phyloP scores from a whole-genome alignment of 2,113 vertebrate species.

The Dicaeum eximium region DNA sequence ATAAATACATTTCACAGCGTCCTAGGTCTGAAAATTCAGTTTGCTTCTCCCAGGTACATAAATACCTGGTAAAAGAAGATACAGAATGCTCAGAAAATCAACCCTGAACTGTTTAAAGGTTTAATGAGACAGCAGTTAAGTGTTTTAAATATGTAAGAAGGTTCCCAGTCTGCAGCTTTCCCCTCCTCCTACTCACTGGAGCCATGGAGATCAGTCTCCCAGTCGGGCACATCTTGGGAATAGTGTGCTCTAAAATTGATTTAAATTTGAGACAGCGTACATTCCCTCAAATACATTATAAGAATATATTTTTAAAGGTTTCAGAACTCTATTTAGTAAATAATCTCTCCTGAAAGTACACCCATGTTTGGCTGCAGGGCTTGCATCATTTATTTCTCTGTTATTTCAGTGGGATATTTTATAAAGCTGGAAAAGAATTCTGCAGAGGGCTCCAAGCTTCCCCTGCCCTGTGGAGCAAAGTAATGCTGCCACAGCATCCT shows the following conservation, averaged over 20 bases:
- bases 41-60: not conserved
- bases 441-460: not conserved
- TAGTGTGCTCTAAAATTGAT: not conserved
- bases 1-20: not conserved
- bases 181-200: not conserved
- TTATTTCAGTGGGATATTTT: not conserved
- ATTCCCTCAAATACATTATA: not conserved
- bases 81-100: not conserved
- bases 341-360: not conserved
- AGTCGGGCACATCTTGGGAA: not conserved
- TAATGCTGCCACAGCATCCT: fast-evolving
- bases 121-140: not conserved
- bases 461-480: not conserved
- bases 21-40: not conserved
- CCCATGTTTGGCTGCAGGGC: fast-evolving
- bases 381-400: not conserved
- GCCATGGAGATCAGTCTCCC: not conserved
- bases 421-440: not conserved
- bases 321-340: not conserved
- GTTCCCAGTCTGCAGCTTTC: not conserved
- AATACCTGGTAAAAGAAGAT: not conserved
- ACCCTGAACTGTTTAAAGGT: not conserved
- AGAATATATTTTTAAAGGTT: not conserved
- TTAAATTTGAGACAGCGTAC: not conserved
- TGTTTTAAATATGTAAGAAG: not conserved